Evolutionary conservation across 2,113 vertebrate species (phyloP), one percentile per base, ranked within the genome.

Genomic region (Eira barbara): DNA sequence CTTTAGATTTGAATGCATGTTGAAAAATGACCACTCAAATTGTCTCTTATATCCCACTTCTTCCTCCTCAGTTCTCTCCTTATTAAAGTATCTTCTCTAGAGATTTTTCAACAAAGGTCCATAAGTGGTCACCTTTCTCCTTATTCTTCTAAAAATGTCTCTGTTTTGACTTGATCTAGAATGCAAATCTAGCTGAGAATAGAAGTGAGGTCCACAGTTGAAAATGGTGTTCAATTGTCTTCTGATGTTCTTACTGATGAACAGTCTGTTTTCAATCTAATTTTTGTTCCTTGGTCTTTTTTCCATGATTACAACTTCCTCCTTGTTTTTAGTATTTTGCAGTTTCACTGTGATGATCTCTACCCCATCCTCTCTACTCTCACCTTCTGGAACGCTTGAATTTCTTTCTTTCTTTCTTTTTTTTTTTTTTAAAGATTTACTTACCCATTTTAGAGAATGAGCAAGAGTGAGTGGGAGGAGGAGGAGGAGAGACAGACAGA

Each of bases 161-260:
- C 86, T 95, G 67, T 71, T 96, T 93, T 85, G 52, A 81, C 29
- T 92, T 49, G 90, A 18, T 92, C 8, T 79, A 93, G 36, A 95
- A 89, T 59, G 18, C 7, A 59, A 91, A 78, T 93, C 63, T 71
- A 74, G 20, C 20, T 87, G 55, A 94, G 67, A 85, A 73, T 61
- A 89, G 36, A 83, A 87, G 61, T 92, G 65, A 84, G 11, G 17
- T 55, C 90, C 81, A 94, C 59, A 92, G 63, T 80, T 92, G 36
- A 98, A 89, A 29, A 79, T 20, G 59, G 21, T 82, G 65, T 83
- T 36, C 69, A 49, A 7, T 90, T 93, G 61, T 76, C 52, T 96
- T 94, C 55, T 78, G 39, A 83, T 21, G 31, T 78, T 89, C 27
- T 83, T 84, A 65, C 14, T 86, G 65, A 27, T 88, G n/a, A 45